Conservation (phyloP, 2,113 vertebrate genomes). For the Sylvietta virens region DNA sequence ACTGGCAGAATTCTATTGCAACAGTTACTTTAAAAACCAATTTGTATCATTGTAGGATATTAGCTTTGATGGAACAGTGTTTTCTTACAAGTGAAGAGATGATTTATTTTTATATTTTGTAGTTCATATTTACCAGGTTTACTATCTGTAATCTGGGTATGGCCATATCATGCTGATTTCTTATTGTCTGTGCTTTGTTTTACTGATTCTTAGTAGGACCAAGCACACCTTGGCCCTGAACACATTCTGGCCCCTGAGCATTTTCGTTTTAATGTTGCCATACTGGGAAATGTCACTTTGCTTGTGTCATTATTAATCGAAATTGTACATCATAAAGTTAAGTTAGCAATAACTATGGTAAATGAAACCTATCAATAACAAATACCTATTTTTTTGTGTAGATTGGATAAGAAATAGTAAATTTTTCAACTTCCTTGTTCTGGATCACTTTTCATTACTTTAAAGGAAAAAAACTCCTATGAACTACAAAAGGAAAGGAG, state of each 20-base stretch:
- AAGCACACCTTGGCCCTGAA: not conserved
- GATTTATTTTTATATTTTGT: not conserved
- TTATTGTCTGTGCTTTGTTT: not conserved
- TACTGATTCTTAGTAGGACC: not conserved
- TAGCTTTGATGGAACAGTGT: not conserved
- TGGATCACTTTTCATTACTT: not conserved
- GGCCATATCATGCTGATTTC: not conserved
- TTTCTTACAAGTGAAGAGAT: not conserved
- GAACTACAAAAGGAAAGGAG: not conserved
- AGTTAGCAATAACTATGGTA: not conserved
- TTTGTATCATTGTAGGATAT: not conserved
- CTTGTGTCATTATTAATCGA: not conserved
- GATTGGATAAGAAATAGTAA: not conserved
- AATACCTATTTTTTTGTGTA: not conserved
- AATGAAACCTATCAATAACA: not conserved
- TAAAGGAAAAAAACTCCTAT: not conserved
- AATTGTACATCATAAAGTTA: not conserved
- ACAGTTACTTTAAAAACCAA: not conserved
- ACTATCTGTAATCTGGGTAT: not conserved
- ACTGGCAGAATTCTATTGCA: not conserved
- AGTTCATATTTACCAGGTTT: not conserved
- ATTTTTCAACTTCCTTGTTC: not conserved
- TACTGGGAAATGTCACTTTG: not conserved
- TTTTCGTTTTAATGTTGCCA: not conserved
- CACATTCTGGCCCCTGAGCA: accelerated